Percentiles rank a stretch among this genome's conserved stretches.
phyloP scores from a whole-genome alignment of 64 coral and sea anemone genomes.

The Cladopsammia gracilis region DNA sequence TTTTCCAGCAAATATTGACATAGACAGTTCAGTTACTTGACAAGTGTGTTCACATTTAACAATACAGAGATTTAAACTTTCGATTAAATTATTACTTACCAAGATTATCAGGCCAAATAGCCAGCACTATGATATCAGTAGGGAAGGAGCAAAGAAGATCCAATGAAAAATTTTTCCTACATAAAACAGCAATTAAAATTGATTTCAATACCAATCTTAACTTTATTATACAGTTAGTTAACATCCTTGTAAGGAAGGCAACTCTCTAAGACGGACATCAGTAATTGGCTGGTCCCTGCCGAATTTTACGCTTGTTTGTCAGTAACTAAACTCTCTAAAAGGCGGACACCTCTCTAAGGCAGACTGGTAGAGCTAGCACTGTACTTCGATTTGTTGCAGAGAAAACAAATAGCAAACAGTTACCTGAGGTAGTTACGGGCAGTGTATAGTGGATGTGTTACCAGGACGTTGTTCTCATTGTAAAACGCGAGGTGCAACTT shows the following conservation, averaged over 20 bases:
- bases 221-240: too few relatives aligned
- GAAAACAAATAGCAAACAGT: neutral
- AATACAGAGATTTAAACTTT: too few relatives aligned
- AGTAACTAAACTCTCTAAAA: too few relatives aligned
- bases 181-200: neutral
- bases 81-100: constrained; percentile 35
- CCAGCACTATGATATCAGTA: constrained; percentile 80
- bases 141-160: constrained; percentile 87
- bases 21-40: too few relatives aligned
- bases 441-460: constrained; percentile 83
- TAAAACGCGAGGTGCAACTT: constrained; percentile 94
- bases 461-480: constrained; percentile 79
- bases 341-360: too few relatives aligned
- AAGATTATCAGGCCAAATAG: constrained; percentile 68
- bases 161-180: constrained; percentile 78
- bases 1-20: too few relatives aligned
- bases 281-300: too few relatives aligned
- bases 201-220: neutral
- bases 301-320: too few relatives aligned
- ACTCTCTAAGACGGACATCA: too few relatives aligned
- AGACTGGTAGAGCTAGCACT: too few relatives aligned
- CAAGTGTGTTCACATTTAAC: too few relatives aligned
- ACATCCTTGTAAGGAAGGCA: too few relatives aligned
- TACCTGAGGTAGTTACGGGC: constrained; percentile 86
- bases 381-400: neutral